Evolutionary conservation across 2,797 vertebrate species (phyloP), one percentile per base, ranked within the genome.

Genomic region (Triplophysa bombifrons): DNA sequence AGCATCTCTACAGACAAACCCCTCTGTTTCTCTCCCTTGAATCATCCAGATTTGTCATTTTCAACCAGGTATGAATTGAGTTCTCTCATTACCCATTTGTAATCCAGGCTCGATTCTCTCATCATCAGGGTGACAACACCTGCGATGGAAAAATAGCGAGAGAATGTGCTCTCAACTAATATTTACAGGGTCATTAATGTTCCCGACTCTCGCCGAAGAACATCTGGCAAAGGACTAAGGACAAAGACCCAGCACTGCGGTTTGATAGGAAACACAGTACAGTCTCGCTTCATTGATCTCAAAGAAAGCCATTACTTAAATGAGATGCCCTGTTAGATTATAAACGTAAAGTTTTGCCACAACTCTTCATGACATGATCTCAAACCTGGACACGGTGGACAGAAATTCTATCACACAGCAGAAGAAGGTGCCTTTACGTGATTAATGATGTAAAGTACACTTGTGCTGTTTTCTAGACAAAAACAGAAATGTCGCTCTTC

Each of bases 391-490:
- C 63, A 17, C 30, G 51, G 71, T 69, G 41, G n/a, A 48, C 46
- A 20, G 53, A 70, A 27, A 30, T 4, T 4, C 27, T 30, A 30
- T 4, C 27, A 4, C 3, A 30, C 27, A 30, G 3, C 27, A 30
- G 27, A 75, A 83, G 67, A 0, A 73, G 86, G 85, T 65, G 82
- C 78, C 78, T 77, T 82, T 80, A 75, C 44, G 81, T 89, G 90
- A 92, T 91, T 89, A 89, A 91, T 91, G 90, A 89, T 83, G 77
- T 68, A 83, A 83, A 87, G 74, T 81, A 89, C 69, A 68, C 53
- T 77, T 77, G 53, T 70, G 66, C 10, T 86, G 90, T 89, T 86
- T 67, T 73, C 82, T 27, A 67, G 68, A 76, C 75, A 77, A 85
- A 50, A 41, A 16, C 20, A 60, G 7, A 48, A 25, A 5, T 7